Evolutionary conservation across 2,888 invertebrate species (phyloP).

Genomic region (Euphydryas editha): DNA sequence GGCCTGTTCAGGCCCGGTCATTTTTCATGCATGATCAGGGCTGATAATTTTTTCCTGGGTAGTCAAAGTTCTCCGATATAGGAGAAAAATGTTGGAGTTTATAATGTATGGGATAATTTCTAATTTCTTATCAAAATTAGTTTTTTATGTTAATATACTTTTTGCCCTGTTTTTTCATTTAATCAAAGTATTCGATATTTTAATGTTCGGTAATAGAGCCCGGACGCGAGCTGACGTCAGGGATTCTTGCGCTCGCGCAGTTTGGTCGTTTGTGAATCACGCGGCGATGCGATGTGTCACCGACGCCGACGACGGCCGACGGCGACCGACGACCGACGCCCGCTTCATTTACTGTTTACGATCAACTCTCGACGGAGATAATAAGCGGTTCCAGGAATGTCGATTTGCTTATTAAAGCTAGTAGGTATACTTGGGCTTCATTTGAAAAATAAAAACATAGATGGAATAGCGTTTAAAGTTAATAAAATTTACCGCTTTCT

Average conservation of each 20-base stretch:
- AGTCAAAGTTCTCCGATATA: no score
- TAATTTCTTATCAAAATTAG: no score
- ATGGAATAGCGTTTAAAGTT: not conserved
- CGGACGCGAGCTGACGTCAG: conserved; percentile 77
- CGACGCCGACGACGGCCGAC: conserved; percentile 46
- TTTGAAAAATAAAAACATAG: not conserved
- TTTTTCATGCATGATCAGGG: no score
- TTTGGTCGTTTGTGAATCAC: conserved; percentile 66
- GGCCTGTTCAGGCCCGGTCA: no score
- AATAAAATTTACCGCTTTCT: not conserved
- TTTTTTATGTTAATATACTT: no score
- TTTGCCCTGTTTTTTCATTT: no score
- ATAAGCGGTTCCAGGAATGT: conserved; percentile 57
- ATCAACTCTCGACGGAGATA: conserved; percentile 54
- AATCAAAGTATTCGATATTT: conserved; percentile 41
- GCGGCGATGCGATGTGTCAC: conserved; percentile 78
- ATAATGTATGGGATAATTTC: no score
- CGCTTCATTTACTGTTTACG: conserved; percentile 54
- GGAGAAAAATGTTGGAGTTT: no score
- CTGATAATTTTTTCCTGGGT: no score
- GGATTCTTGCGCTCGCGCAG: conserved; percentile 69
- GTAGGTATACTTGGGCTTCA: conserved; percentile 17
- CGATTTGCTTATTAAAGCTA: conserved; percentile 15
- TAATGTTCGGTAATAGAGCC: conserved; percentile 53
- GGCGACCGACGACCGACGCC: conserved; percentile 45